These are phyloP conservation scores for Branchellion lobata DNA, from an alignment of 2,888 invertebrate species.

Conservation along the genomic window DNA sequence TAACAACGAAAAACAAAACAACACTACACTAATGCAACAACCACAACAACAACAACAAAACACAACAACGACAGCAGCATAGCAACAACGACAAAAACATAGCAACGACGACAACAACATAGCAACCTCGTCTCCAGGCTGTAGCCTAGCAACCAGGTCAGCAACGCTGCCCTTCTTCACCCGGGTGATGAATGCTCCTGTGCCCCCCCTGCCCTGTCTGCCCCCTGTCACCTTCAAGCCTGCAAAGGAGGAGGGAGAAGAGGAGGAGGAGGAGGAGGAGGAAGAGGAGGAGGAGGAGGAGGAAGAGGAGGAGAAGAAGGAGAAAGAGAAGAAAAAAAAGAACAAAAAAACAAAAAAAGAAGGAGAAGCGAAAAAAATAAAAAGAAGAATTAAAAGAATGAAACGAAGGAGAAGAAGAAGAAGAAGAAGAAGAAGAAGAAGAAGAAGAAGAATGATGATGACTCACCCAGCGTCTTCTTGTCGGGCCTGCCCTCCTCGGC, in stretches of 20 bases:
- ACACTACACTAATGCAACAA: background rate
- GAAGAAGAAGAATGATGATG: too few species aligned
- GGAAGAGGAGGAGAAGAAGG: background rate
- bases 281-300: background rate
- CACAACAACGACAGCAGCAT: too few species aligned
- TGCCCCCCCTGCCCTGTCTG: constrained; percentile 71
- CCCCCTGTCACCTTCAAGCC: constrained; percentile 93
- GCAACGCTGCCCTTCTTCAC: constrained; percentile 97
- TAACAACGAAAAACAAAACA: background rate
- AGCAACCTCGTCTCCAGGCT: constrained; percentile 76
- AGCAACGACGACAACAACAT: too few species aligned
- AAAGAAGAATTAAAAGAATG: background rate
- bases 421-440: too few species aligned
- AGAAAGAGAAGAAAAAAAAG: background rate
- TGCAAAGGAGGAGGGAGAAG: constrained; percentile 47
- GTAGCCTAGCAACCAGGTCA: constrained; percentile 89
- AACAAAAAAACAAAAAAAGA: too few species aligned
- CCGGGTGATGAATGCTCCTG: constrained; percentile 93
- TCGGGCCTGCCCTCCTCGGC: constrained; percentile 69
- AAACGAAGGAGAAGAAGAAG: background rate
- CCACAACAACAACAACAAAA: too few species aligned
- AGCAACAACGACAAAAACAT: too few species aligned
- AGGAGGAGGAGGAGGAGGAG: background rate
- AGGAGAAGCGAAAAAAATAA: too few species aligned
- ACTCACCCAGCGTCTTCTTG: constrained; percentile 53